These are phyloP conservation scores for Ectemnius lituratus DNA, from an alignment of 2,888 invertebrate species.

Conservation along the genomic window DNA sequence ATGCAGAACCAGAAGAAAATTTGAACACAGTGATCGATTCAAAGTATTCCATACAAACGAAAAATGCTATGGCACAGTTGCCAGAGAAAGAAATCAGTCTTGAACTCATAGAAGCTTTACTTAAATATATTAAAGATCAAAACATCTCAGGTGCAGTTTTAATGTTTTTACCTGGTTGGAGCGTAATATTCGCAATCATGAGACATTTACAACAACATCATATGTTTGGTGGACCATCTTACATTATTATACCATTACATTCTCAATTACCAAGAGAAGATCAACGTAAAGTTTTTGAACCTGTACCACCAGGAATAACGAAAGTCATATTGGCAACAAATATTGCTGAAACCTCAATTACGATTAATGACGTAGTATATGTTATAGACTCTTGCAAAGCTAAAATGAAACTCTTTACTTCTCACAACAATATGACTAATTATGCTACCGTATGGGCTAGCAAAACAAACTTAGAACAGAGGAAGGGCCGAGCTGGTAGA, in stretches of 20 bases:
- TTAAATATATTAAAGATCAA: conserved; percentile 82
- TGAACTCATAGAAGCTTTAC: conserved; percentile 91
- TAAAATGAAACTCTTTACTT: conserved; percentile 98
- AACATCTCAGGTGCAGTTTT: conserved; percentile 91
- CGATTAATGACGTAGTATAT: conserved; percentile 98
- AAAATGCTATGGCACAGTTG: conserved; percentile 85
- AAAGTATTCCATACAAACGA: conserved; percentile 81
- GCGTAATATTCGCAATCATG: conserved; percentile 95
- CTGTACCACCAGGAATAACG: conserved; percentile 89
- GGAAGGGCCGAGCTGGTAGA: conserved; percentile 96
- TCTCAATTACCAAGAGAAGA: conserved; percentile 98
- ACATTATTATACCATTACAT: conserved; percentile 94
- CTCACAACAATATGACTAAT: conserved; percentile 99
- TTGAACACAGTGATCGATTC: conserved; percentile 82
- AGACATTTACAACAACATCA: conserved; percentile 89
- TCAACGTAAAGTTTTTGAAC: conserved; percentile 94
- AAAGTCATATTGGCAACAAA: conserved; percentile 98
- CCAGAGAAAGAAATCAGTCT: conserved; percentile 96
- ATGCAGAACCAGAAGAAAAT: conserved; percentile 83
- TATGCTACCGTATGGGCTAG: conserved; percentile 99
- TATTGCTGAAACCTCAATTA: conserved; percentile 98
- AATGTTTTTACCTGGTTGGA: conserved; percentile 98
- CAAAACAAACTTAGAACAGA: conserved; percentile 95
- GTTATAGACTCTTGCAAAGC: conserved; percentile 98
- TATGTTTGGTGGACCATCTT: conserved; percentile 83